Evolutionary conservation across 2,797 vertebrate genomes (phyloP), one percentile per base, ranked within the genome.

Genomic region (Halcyon leucocephala): DNA sequence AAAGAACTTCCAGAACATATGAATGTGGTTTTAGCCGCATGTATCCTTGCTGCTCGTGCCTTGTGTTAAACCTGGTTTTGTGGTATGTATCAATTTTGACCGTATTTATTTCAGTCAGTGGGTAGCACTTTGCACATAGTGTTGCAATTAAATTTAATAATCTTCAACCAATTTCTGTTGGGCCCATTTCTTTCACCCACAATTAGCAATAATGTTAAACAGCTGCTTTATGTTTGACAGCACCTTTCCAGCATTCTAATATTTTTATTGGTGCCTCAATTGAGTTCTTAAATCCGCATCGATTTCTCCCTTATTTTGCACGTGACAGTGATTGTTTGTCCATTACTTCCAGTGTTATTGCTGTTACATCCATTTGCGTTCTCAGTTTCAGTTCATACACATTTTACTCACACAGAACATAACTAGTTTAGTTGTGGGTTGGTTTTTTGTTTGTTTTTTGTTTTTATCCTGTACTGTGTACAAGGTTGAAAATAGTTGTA

Each of bases 81-180:
- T 65, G 48, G 19, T 60, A 60, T 35, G 10, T 71, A 51, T 66
- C 3, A 5, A 51, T 92, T 94, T 41, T 26, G n/a, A 76, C 14
- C n/a, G 28, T 79, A 82, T 88, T 95, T 70, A 15, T 60, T 93
- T 93, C 70, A 55, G 20, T 67, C 64, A 77, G 37, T 44, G 41
- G 64, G 37, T 74, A 86, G 42, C 41, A 66, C 39, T 92, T 92
- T 64, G 48, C 66, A 80, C 48, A 49, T 64, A 55, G 28, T 39
- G n/a, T 73, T 82, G 55, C 62, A 89, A 81, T 95, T 92, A 96
- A 93, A 93, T 89, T 87, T 92, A 93, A 92, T 92, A 52, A 67
- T 82, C 86, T 93, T 95, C 74, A 96, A 25, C 81, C 60, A 89
- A 12, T 74, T 93, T 94, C 71, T 95, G 24, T 60, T 87, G 76